Conservation (phyloP, 1,140 invertebrate species). For the Caligus rogercresseyi region DNA sequence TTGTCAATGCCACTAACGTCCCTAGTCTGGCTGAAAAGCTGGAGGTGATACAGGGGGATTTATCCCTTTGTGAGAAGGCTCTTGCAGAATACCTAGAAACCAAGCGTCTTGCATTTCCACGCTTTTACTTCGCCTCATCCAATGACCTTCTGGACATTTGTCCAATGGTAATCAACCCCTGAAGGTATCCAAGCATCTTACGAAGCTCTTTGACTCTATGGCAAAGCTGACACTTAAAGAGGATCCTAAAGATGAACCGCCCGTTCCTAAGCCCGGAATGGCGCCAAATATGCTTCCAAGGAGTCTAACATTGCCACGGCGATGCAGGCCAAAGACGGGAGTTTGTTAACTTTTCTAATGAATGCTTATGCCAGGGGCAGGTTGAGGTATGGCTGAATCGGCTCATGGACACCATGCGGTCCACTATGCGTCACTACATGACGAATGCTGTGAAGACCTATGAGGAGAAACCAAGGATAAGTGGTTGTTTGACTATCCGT, state of each 20-base stretch:
- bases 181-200: conserved; percentile 60
- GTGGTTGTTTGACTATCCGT: conserved; percentile 88
- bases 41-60: conserved; percentile 59
- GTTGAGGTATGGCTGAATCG: conserved; percentile 83
- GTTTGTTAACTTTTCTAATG: conserved; percentile 56
- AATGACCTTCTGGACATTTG: conserved; percentile 86
- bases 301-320: conserved; percentile 42
- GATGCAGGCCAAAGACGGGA: conserved; percentile 94
- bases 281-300: conserved; percentile 7
- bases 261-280: conserved; percentile 30
- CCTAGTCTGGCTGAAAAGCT: conserved; percentile 54
- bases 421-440: conserved; percentile 58
- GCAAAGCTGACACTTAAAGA: conserved; percentile 59
- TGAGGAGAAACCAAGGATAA: conserved; percentile 86
- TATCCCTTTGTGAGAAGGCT: conserved; percentile 88
- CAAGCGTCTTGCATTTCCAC: conserved; percentile 84
- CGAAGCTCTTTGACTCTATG: conserved; percentile 89
- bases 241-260: conserved; percentile 26
- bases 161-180: conserved; percentile 87
- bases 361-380: conserved; percentile 58
- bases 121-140: conserved; percentile 95
- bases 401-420: conserved; percentile 59
- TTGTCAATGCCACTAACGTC: conserved; percentile 53
- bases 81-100: conserved; percentile 91
- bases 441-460: conserved; percentile 66